phyloP scores from a whole-genome alignment of 1,140 invertebrate species.

The Drosophila burlai region DNA sequence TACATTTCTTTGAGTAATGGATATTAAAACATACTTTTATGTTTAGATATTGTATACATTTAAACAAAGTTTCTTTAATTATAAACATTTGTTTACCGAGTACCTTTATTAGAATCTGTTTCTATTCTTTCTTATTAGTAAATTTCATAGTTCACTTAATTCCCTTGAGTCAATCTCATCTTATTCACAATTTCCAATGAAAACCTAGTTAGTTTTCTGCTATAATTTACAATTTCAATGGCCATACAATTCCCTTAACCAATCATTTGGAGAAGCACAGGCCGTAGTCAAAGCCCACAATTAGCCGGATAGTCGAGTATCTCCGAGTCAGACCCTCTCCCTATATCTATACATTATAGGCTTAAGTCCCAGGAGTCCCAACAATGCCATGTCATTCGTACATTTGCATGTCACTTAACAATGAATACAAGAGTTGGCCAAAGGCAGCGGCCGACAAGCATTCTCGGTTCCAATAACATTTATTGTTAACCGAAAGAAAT shows the following conservation, averaged over 20 bases:
- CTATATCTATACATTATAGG: background rate
- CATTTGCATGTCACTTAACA: slow-evolving; percentile 75
- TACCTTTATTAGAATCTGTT: too few relatives aligned
- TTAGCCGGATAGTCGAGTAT: slow-evolving; percentile 38
- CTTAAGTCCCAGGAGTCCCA: slow-evolving; percentile 7
- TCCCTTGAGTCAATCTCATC: background rate
- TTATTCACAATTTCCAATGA: background rate
- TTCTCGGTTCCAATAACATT: slow-evolving; percentile 45
- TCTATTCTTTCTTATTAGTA: too few relatives aligned
- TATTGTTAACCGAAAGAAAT: slow-evolving; percentile 52
- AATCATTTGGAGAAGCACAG: slow-evolving; percentile 25
- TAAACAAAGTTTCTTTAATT: too few relatives aligned
- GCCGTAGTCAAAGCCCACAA: slow-evolving; percentile 47
- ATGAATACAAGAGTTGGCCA: slow-evolving; percentile 57
- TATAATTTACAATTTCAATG: slow-evolving; percentile 15
- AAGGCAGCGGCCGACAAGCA: slow-evolving; percentile 12
- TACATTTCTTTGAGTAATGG: too few relatives aligned
- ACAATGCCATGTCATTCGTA: slow-evolving; percentile 71
- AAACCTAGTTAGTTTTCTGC: slow-evolving; percentile 8
- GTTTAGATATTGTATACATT: too few relatives aligned
- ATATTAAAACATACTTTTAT: too few relatives aligned
- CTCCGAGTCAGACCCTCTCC: background rate
- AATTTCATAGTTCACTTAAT: background rate
- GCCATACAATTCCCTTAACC: background rate
- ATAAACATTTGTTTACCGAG: too few relatives aligned